phyloP scores from a whole-genome alignment of 2,113 vertebrate genomes.

The Laticauda laticaudata region DNA sequence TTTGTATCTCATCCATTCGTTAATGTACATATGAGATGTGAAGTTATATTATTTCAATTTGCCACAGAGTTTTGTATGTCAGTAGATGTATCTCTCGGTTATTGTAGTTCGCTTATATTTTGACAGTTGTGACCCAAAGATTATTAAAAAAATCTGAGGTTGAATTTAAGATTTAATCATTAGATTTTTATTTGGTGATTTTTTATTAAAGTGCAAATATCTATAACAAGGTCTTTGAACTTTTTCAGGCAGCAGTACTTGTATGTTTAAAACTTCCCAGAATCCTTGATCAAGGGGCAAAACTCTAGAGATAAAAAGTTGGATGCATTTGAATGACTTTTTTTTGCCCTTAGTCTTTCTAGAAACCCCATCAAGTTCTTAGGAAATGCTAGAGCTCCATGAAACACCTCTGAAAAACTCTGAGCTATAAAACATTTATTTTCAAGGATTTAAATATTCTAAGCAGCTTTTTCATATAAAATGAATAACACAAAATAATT shows the following conservation, averaged over 20 bases:
- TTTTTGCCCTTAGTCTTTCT: background rate
- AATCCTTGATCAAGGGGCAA: background rate
- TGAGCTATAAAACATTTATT: background rate
- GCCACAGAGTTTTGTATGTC: background rate
- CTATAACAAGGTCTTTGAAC: background rate
- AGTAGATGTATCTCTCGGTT: background rate
- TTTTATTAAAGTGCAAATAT: background rate
- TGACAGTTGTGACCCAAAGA: background rate
- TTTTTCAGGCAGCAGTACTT: background rate
- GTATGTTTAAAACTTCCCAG: background rate
- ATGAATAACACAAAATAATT: background rate
- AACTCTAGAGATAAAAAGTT: background rate
- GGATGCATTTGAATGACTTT: background rate
- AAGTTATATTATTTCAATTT: background rate
- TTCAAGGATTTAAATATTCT: background rate
- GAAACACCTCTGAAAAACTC: background rate
- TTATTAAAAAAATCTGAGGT: background rate
- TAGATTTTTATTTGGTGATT: constrained; percentile 8
- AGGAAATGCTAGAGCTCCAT: background rate
- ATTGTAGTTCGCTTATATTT: background rate
- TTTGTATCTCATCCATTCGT: background rate
- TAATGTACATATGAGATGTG: background rate
- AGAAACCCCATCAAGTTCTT: background rate
- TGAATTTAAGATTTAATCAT: background rate
- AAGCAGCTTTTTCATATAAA: background rate